A percentile compares a stretch with the other conserved stretches of the same genome.
Conservation (phyloP, 2,797 vertebrate genomes). For the Enteromius afrohamiltoni region DNA sequence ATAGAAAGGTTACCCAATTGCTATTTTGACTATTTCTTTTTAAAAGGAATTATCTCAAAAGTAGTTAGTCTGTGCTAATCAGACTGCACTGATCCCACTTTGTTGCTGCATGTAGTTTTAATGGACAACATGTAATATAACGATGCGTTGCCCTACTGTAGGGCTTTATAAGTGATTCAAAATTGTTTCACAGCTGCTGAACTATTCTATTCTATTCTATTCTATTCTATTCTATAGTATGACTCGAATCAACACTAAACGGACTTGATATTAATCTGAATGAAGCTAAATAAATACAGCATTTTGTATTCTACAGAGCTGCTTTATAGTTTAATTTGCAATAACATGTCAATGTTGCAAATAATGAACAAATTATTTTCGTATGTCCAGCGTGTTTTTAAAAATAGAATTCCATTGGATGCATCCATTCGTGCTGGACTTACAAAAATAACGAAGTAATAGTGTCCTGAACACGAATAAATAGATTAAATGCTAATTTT, state of each 20-base stretch:
- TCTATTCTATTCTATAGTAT: too few species aligned
- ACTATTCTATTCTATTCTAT: neutral
- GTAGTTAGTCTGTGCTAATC: neutral
- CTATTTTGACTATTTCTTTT: neutral
- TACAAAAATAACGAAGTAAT: too few species aligned
- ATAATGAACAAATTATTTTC: too few species aligned
- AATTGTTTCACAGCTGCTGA: neutral
- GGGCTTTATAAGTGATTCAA: neutral
- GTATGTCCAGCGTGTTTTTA: too few species aligned
- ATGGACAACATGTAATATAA: neutral
- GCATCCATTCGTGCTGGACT: too few species aligned
- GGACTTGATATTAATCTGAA: neutral
- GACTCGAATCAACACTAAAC: neutral
- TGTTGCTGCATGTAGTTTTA: neutral
- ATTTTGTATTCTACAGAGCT: neutral
- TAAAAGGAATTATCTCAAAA: neutral
- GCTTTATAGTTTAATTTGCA: neutral
- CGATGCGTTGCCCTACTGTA: neutral
- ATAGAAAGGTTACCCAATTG: neutral
- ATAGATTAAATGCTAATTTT: too few species aligned
- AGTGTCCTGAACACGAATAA: too few species aligned
- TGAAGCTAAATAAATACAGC: too few species aligned
- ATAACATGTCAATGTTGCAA: too few species aligned
- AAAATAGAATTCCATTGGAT: too few species aligned
- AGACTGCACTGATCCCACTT: neutral